Evolutionary conservation across 2,888 invertebrate species (phyloP), one percentile per base, ranked within the genome.

Genomic region (Mesoligia furuncula): DNA sequence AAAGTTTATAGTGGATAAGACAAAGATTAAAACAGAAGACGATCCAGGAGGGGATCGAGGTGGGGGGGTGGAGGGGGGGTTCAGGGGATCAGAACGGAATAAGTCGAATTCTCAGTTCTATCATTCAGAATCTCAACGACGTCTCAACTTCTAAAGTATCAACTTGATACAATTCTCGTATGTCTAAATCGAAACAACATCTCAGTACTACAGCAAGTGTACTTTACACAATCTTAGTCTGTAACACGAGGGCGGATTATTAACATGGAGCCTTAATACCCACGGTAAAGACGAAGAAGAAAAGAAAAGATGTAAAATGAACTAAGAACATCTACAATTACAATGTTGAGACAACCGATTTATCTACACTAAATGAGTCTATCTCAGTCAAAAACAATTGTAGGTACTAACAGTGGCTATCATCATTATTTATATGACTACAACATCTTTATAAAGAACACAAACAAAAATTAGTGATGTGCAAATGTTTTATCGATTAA

Each of bases 401-500:
- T 61, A n/a, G 9, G 8, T 62, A 65, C 67, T 74, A 82, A 85
- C 70, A 75, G 77, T 79, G 73, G 68, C 72, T n/a, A 75, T 79
- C 62, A 77, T 65, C 42, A 71, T 88, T 76, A 80, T 82, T 54
- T 75, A 72, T 82, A 66, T 36, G 68, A 54, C 66, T 71, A 54
- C 57, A 78, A 81, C 57, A 59, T 66, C 68, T 79, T 69, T 79
- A 77, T 64, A 73, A 61, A 73, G 68, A 65, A 27, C 27, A n/a
- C 31, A 54, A 70, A 80, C 31, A 75, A 83, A 54, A 77, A 76
- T 80, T 90, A 91, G 90, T 88, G 89, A 87, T 85, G 90, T 67
- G 82, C 80, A 39, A 83, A 85, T 83, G 78, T 77, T 83, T 81
- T 90, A 93, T 91, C 91, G 92, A 92, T 92, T 57, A 57, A 57